A percentile compares a stretch with the other conserved stretches of the same genome.
Evolutionary conservation across 2,797 vertebrate species (phyloP).

Genomic region (Fistularia commersonii): DNA sequence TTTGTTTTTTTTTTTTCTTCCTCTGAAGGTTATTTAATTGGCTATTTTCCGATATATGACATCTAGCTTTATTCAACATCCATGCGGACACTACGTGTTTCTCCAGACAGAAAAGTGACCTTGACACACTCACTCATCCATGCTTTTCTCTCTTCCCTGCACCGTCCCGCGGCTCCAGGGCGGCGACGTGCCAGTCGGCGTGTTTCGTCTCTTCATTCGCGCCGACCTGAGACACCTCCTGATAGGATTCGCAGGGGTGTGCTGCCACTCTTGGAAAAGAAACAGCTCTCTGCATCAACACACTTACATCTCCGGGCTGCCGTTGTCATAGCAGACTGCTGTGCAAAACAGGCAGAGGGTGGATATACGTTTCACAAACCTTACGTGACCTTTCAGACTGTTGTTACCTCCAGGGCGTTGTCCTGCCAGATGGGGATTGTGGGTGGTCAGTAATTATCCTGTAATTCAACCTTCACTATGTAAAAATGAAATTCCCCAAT

Average conservation of each 20-base stretch:
- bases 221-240: conserved; percentile 49
- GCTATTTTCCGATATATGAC: too few species aligned
- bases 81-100: too few species aligned
- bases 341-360: conserved; percentile 55
- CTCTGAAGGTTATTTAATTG: too few species aligned
- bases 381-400: too few species aligned
- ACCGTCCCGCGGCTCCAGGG: too few species aligned
- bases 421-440: conserved; percentile 17
- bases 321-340: conserved; percentile 53
- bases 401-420: conserved; percentile 51
- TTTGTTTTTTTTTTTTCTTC: background rate
- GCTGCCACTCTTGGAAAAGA: conserved; percentile 60
- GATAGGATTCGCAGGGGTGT: conserved; percentile 60
- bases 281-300: conserved; percentile 58
- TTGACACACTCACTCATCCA: too few species aligned
- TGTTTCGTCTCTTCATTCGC: conserved; percentile 50
- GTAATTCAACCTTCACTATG: too few species aligned
- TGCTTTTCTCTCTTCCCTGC: too few species aligned
- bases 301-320: conserved; percentile 44
- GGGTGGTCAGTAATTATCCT: background rate
- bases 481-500: too few species aligned
- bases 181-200: too few species aligned
- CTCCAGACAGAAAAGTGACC: too few species aligned
- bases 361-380: conserved; percentile 45
- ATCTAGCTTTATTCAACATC: too few species aligned